Percentiles rank a stretch among this genome's conserved stretches.
Conservation (phyloP, 2,888 invertebrate genomes). For the Parnassius apollo region DNA sequence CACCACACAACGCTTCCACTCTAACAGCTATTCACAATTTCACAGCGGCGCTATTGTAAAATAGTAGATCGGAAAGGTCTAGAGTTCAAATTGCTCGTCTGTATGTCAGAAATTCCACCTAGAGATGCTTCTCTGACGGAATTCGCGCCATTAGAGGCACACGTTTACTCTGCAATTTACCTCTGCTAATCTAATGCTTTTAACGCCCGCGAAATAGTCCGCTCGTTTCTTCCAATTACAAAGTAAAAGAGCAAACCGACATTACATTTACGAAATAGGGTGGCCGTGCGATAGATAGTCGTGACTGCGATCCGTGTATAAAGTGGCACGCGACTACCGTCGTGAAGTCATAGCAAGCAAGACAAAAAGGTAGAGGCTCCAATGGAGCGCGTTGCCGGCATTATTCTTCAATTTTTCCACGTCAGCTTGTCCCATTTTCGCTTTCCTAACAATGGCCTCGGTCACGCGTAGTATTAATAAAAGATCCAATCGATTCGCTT, state of each 20-base stretch:
- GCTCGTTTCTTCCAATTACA: conserved; percentile 36
- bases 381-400: conserved; percentile 60
- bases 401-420: conserved; percentile 66
- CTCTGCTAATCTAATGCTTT: conserved; percentile 35
- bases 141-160: conserved; percentile 49
- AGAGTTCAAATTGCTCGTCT: conserved; percentile 69
- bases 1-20: conserved; percentile 59
- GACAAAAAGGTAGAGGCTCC: conserved; percentile 43
- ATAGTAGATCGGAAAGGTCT: conserved; percentile 70
- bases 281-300: conserved; percentile 55
- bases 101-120: conserved; percentile 49
- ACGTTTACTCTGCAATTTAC: conserved; percentile 49
- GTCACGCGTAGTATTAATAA: conserved; percentile 72
- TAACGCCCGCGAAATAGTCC: conserved; percentile 28
- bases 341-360: conserved; percentile 44
- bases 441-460: conserved; percentile 76
- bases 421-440: conserved; percentile 69
- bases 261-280: conserved; percentile 37
- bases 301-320: conserved; percentile 51
- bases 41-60: conserved; percentile 65
- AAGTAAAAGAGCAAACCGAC: conserved; percentile 40
- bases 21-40: conserved; percentile 48
- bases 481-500: conserved; percentile 75
- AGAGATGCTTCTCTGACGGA: conserved; percentile 44
- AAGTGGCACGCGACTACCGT: conserved; percentile 57